These are phyloP conservation scores for Artibeus lituratus DNA, from an alignment of 2,797 vertebrate species.

Conservation along the genomic window DNA sequence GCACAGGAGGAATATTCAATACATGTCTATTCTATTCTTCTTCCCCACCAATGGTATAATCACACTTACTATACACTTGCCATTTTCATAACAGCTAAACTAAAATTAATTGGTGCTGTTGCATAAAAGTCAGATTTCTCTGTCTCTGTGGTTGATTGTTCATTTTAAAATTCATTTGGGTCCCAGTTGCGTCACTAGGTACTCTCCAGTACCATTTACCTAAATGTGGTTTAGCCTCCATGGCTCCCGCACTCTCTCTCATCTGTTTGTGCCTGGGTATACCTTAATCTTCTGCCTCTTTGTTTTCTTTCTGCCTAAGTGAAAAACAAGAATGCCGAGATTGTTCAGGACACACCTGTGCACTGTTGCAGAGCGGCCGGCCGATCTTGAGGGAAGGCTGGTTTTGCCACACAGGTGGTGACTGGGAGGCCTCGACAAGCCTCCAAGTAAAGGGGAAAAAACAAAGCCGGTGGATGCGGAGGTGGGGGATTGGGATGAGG, in stretches of 20 bases:
- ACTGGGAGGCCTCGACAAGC: conserved; percentile 67
- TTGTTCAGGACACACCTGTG: conserved; percentile 73
- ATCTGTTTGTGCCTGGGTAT: conserved; percentile 75
- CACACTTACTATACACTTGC: background rate
- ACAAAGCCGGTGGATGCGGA: background rate
- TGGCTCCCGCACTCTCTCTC: conserved; percentile 5
- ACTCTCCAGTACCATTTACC: background rate
- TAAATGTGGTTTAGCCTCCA: background rate
- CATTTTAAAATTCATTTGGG: conserved; percentile 33
- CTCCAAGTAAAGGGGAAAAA: conserved; percentile 43
- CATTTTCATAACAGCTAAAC: background rate
- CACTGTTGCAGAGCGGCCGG: background rate
- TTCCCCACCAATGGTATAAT: background rate
- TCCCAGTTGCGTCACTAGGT: background rate
- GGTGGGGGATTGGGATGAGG: background rate
- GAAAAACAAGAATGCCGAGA: conserved; percentile 76
- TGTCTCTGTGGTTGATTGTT: background rate
- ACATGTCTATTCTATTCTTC: background rate
- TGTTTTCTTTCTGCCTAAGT: conserved; percentile 80
- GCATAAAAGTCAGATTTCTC: background rate
- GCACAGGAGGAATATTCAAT: background rate
- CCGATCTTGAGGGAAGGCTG: conserved; percentile 40
- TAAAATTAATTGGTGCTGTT: background rate
- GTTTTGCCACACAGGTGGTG: conserved; percentile 31
- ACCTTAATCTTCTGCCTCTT: conserved; percentile 78